Evolutionary conservation across 2,888 invertebrate genomes (phyloP).

Genomic region (Hyppa rectilinea): DNA sequence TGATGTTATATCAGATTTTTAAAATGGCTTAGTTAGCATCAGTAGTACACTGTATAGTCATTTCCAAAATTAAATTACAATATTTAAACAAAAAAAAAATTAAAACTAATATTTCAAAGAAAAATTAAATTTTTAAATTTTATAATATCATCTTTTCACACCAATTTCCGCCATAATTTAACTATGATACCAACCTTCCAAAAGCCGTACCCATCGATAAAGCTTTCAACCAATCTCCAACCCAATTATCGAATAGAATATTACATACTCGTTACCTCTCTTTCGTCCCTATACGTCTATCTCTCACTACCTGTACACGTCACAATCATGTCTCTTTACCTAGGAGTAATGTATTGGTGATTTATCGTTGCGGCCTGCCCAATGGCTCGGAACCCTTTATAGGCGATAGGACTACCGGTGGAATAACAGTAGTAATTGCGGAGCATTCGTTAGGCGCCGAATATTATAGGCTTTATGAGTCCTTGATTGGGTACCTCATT

Average conservation of each 20-base stretch:
- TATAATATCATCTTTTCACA: not conserved
- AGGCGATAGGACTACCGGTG: constrained; percentile 57
- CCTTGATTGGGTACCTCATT: constrained; percentile 24
- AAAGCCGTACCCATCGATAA: constrained; percentile 31
- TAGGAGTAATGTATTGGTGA: constrained; percentile 78
- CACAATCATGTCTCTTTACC: constrained; percentile 60
- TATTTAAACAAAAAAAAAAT: not conserved
- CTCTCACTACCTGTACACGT: constrained; percentile 53
- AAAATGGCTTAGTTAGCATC: too few relatives aligned
- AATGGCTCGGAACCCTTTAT: constrained; percentile 76
- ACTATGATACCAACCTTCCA: constrained; percentile 1
- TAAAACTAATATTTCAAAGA: not conserved
- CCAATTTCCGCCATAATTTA: constrained; percentile 4
- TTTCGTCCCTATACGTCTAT: constrained; percentile 27
- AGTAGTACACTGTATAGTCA: not conserved
- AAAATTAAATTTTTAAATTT: not conserved
- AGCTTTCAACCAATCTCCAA: constrained; percentile 55
- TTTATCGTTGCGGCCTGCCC: constrained; percentile 78
- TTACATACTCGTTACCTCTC: constrained; percentile 39
- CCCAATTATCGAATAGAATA: constrained; percentile 61
- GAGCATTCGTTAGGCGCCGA: constrained; percentile 36
- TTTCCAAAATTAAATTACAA: not conserved
- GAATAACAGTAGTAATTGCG: constrained; percentile 56
- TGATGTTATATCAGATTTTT: not conserved
- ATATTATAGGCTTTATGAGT: constrained; percentile 39